A percentile compares a stretch with the other conserved stretches of the same genome.
Conservation (phyloP, 2,797 vertebrate species). For the Pyrocephalus nanus region DNA sequence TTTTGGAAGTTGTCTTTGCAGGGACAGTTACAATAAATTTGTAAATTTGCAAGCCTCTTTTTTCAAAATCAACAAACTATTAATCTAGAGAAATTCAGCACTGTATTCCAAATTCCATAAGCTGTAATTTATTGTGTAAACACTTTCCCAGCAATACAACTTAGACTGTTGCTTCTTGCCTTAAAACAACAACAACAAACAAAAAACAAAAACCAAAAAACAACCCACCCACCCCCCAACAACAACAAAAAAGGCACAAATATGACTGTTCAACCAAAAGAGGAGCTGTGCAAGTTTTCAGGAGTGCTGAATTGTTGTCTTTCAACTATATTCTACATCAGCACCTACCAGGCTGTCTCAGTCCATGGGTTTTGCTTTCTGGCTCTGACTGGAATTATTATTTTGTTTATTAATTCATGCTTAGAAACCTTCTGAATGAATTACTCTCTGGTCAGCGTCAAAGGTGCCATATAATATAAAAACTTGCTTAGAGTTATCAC, state of each 20-base stretch:
- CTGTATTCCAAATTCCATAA: not conserved
- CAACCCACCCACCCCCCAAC: no score
- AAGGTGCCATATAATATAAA: conserved; percentile 35
- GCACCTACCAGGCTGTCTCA: not conserved
- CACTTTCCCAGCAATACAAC: not conserved
- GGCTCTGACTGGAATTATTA: not conserved
- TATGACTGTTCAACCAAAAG: not conserved
- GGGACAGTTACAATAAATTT: not conserved
- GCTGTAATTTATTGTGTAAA: not conserved
- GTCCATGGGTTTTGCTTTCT: not conserved
- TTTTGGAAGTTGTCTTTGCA: not conserved
- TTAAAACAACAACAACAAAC: no score
- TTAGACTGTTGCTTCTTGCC: not conserved
- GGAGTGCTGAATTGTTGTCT: not conserved
- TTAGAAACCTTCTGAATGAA: conserved; percentile 11
- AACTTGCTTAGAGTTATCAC: conserved; percentile 34
- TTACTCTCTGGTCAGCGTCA: conserved; percentile 46
- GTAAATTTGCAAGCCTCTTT: not conserved
- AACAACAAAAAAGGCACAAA: not conserved
- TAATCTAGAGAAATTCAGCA: not conserved
- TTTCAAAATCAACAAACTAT: not conserved
- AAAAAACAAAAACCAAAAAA: not conserved
- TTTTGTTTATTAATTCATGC: conserved; percentile 14
- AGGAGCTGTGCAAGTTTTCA: not conserved
- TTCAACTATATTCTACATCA: not conserved